These are phyloP conservation scores for Clanis bilineata DNA, from an alignment of 2,888 invertebrate species.

Conservation along the genomic window DNA sequence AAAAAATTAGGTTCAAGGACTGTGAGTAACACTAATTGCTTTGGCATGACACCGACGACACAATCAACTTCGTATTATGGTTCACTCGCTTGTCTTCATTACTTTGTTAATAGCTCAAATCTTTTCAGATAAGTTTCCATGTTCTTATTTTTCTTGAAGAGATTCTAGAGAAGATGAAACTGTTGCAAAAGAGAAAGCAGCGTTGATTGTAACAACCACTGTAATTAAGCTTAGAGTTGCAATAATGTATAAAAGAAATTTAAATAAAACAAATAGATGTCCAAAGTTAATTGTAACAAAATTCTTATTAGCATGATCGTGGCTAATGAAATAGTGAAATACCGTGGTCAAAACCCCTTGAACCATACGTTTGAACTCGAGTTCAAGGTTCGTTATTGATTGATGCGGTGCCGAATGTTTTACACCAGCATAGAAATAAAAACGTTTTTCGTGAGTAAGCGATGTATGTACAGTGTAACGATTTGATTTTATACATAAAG, in stretches of 20 bases:
- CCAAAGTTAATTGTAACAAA: background rate
- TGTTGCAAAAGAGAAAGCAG: too few relatives aligned
- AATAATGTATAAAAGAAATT: too few relatives aligned
- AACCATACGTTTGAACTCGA: background rate
- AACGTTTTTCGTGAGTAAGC: background rate
- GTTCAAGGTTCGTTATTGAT: slow-evolving; percentile 6
- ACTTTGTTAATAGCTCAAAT: background rate
- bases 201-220: too few relatives aligned
- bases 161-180: too few relatives aligned
- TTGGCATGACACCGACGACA: background rate
- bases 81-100: background rate
- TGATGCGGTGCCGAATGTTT: background rate
- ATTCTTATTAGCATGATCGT: background rate
- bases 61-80: background rate
- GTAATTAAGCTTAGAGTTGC: too few relatives aligned
- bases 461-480: background rate
- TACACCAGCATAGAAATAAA: background rate
- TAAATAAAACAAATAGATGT: background rate
- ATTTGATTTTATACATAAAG: background rate
- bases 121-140: too few relatives aligned
- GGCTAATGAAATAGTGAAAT: background rate
- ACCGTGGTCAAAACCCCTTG: background rate
- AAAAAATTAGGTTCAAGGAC: background rate
- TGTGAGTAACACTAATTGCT: slow-evolving; percentile 4
- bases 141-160: too few relatives aligned